A percentile compares a stretch with the other conserved stretches of the same genome.
These are phyloP conservation scores for Thaumetopoea pityocampa DNA, from an alignment of 1,140 invertebrate genomes.

Conservation along the genomic window DNA sequence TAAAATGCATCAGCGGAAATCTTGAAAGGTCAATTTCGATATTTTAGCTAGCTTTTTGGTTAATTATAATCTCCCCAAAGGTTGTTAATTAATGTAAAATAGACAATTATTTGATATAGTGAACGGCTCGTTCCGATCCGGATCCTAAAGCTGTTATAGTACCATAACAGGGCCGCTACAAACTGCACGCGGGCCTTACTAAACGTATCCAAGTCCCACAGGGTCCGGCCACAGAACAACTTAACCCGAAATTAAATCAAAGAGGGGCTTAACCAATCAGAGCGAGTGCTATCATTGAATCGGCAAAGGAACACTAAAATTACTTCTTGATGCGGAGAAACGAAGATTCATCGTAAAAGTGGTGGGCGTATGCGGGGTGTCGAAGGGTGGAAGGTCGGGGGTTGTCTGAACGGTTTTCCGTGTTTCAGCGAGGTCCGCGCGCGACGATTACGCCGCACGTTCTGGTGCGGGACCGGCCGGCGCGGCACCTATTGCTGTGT, in stretches of 20 bases:
- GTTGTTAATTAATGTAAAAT: no score
- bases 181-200: slow-evolving; percentile 18
- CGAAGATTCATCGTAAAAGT: slow-evolving; percentile 76
- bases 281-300: slow-evolving; percentile 75
- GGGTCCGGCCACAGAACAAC: slow-evolving; percentile 58
- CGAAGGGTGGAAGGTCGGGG: slow-evolving; percentile 25
- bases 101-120: slow-evolving; percentile 12
- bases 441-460: slow-evolving; percentile 65
- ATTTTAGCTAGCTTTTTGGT: no score
- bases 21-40: no score
- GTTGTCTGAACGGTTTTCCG: slow-evolving; percentile 73
- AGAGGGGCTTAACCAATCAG: slow-evolving; percentile 73
- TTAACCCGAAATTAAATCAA: slow-evolving; percentile 75
- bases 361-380: slow-evolving; percentile 42
- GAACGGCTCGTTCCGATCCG: neutral
- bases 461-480: slow-evolving; percentile 31
- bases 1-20: no score
- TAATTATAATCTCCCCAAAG: no score
- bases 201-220: slow-evolving; percentile 44
- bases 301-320: slow-evolving; percentile 74
- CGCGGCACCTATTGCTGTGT: slow-evolving; percentile 61
- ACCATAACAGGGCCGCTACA: slow-evolving; percentile 30
- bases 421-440: slow-evolving; percentile 63
- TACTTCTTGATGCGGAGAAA: slow-evolving; percentile 75
- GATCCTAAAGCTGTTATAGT: slow-evolving; percentile 20